A percentile compares a stretch with the other conserved stretches of the same genome.
These are phyloP conservation scores for Eueremaeus valkanovi DNA, from an alignment of 2,888 invertebrate species.

Conservation along the genomic window DNA sequence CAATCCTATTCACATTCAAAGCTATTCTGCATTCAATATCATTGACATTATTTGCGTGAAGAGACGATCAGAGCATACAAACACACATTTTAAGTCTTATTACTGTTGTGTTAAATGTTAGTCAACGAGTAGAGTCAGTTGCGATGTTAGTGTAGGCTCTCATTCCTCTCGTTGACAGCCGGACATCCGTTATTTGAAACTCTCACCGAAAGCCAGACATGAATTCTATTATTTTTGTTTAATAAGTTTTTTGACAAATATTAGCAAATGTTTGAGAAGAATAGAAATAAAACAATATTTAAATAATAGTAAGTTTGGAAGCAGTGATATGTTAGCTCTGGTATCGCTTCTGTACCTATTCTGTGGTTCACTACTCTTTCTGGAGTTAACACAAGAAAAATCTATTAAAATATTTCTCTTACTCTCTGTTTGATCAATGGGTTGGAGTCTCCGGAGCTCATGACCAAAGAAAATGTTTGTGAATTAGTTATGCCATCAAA, in stretches of 20 bases:
- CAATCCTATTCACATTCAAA: not conserved
- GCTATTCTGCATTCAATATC: not conserved
- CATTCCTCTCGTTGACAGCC: constrained; percentile 35
- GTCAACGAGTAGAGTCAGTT: not conserved
- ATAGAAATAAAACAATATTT: not conserved
- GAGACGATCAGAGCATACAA: not conserved
- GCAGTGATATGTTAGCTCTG: too few relatives aligned
- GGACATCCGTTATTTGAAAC: constrained; percentile 34
- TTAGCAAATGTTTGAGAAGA: not conserved
- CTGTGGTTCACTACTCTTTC: too few relatives aligned
- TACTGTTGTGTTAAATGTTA: not conserved
- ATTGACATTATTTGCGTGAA: not conserved
- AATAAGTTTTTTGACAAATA: not conserved
- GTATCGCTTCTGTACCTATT: too few relatives aligned
- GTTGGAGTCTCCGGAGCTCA: not conserved
- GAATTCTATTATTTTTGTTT: not conserved
- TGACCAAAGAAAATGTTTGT: not conserved
- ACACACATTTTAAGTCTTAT: not conserved
- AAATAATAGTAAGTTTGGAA: too few relatives aligned
- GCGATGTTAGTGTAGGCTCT: not conserved
- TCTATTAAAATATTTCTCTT: too few relatives aligned
- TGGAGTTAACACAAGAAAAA: too few relatives aligned
- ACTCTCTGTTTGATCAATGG: too few relatives aligned
- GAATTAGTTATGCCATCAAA: not conserved
- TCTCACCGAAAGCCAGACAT: not conserved